Base-by-base conservation (phyloP, 2,888 invertebrate species). In the Cheilosia vernalis region DNA sequence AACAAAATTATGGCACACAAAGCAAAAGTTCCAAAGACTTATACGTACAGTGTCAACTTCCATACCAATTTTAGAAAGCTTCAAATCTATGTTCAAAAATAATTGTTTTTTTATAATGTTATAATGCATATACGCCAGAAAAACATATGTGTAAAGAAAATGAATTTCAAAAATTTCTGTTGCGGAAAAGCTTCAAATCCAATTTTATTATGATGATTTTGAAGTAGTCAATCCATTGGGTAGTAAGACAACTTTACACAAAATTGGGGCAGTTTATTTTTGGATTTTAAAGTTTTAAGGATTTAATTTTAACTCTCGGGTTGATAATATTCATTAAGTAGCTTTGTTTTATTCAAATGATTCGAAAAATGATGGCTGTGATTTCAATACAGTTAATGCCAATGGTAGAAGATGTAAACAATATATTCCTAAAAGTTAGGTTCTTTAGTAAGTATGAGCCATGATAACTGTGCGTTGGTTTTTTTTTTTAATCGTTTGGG, bases 231-330 rank as follows among this genome's bases (percentile, higher is more conserved):
- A 63, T 47, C 61, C 44, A 4, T 47, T 47, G 7, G 61, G 61
- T 7, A 47, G 61, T 19, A 63, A 63, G 9, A 63, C 40, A 17
- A 66, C 17, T 53, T 21, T 9, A 40, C 61, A 61, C 6, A 61
- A 61, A 61, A 61, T 61, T 17, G 30, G 61, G n/a, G 61, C 61
- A 27, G 17, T 61, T 21, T 47, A 61, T 30, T 61, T 61, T 47
- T 47, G 27, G 15, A 30, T 61, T 47, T 2, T 61, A 1, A 61
- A 61, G 4, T 4, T 47, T n/a, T n/a, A n/a, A 30, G 61, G 61
- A 4, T 61, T 61, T 27, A 61, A 61, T 10, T 30, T 61, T 47
- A 61, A 61, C 47, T 61, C 61, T 0, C 24, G 61, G 2, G 1
- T 47, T 13, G 61, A 61, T 4, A 61, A 61, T 47, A 61, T 61